Evolutionary conservation across 2,113 vertebrate genomes (phyloP), one percentile per base, ranked within the genome.

Genomic region (Tiliqua scincoides): DNA sequence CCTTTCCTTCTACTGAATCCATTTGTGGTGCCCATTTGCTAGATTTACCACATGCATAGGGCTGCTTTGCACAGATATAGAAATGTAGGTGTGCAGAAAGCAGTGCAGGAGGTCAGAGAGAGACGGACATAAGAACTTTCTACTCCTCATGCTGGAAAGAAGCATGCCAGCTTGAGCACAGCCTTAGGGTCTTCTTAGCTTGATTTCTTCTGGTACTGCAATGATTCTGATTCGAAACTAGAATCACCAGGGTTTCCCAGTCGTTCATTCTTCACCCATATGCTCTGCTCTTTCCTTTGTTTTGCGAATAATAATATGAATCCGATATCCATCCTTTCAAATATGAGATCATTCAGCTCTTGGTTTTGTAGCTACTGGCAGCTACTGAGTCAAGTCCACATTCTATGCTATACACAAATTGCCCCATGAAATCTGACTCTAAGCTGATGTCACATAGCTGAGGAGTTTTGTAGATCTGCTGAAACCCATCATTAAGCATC

Each of bases 401-500:
- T 73, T 72, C 35, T 48, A 48, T 1, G 32, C 57, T 62, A 27
- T 35, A 32, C 61, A 21, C 59, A 86, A 86, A 75, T 43, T 77
- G 59, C 52, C 83, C 82, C 61, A 23, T 25, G 63, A 85, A 74
- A 76, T 79, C 87, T 93, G 91, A 87, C 85, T 87, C 88, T 84
- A 85, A 85, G 67, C 40, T 32, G 59, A 88, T 0, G 4, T 83
- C 77, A 75, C 89, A 91, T 91, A 89, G 35, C 61, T 91, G 85
- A 87, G 75, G 87, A 87, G 82, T 84, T 48, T 88, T 0, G 30
- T 88, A 89, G 90, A 68, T 86, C 92, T 92, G 85, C 86, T 86
- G 72, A 91, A 94, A 90, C 93, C 89, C 83, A 79, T 94, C 90
- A 95, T 95, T 95, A 95, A 89, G 76, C 89, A 93, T 93, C 93